Evolutionary conservation across 1,140 invertebrate species (phyloP).

Genomic region (Heliothis virescens): DNA sequence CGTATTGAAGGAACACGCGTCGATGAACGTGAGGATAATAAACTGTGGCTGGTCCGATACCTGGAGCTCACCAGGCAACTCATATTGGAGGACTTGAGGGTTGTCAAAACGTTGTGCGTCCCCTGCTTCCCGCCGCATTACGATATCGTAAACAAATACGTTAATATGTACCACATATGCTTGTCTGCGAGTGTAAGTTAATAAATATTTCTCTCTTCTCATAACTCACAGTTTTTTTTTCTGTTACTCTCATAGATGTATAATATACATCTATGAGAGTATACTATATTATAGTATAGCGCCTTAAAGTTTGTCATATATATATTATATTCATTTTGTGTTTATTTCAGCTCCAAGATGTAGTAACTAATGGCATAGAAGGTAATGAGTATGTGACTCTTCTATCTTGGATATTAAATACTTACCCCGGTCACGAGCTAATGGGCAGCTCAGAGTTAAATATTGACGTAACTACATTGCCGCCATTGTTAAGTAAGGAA

Average conservation of each 20-base stretch:
- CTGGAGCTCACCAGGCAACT: slow-evolving; percentile 93
- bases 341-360: slow-evolving; percentile 91
- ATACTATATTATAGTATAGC: background rate
- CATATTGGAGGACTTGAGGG: slow-evolving; percentile 96
- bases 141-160: slow-evolving; percentile 96
- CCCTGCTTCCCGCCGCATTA: slow-evolving; percentile 99
- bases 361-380: slow-evolving; percentile 94
- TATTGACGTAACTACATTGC: slow-evolving; percentile 90
- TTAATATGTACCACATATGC: slow-evolving; percentile 97
- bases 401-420: slow-evolving; percentile 96
- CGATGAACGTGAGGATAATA: slow-evolving; percentile 96
- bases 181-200: slow-evolving; percentile 93
- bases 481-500: slow-evolving; percentile 91
- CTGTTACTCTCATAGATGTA: background rate
- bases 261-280: too few relatives aligned
- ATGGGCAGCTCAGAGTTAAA: slow-evolving; percentile 95
- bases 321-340: background rate
- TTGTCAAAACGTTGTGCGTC: slow-evolving; percentile 96
- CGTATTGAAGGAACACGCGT: slow-evolving; percentile 96
- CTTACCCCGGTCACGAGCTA: slow-evolving; percentile 93
- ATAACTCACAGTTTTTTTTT: too few relatives aligned
- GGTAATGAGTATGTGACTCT: slow-evolving; percentile 99
- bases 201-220: background rate
- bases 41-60: slow-evolving; percentile 97
- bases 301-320: too few relatives aligned